Evolutionary conservation across 2,888 invertebrate genomes (phyloP), one percentile per base, ranked within the genome.

Genomic region (Nomada goodeniana): DNA sequence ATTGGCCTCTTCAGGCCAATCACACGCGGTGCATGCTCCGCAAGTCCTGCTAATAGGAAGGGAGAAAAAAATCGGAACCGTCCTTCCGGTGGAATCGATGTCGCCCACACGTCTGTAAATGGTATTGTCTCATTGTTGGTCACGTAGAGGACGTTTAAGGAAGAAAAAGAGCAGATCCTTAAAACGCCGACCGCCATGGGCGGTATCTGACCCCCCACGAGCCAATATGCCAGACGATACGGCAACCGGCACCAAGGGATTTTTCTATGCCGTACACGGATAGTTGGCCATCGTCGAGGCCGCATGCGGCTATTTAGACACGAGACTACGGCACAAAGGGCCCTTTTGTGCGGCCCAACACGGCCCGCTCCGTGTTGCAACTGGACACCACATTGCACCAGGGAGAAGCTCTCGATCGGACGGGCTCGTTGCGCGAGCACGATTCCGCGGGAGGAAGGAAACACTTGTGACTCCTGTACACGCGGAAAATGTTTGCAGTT

Each of bases 381-480:
- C 90, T 92, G 91, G 92, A 93, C 90, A 92, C 93, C 93, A 91
- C 90, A 90, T 92, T 92, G 92, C 90, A 86, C 76, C 82, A 80
- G 83, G 76, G 70, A 64, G 63, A 59, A 15, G 65, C 55, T 64
- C 61, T 76, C 76, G 67, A 74, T 60, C 36, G 69, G 68, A 63
- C 36, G 59, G 36, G 36, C 50, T 77, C 68, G 68, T 71, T 82
- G 55, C 76, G 60, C 64, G 42, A n/a, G 11, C 69, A 4, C 36
- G 50, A 52, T 55, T 20, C 59, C 64, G 26, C 74, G 60, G 36
- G 64, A 64, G 55, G 47, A 73, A 74, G 65, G 50, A 50, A 50
- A 11, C 53, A 42, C 47, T 29, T 53, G 9, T 50, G 7, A n/a
- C 20, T 29, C 20, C 11, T 11, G 11, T 60, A 18, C 50, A 1